Base-by-base conservation (phyloP, 1,140 invertebrate genomes). In the Nymphalis io region DNA sequence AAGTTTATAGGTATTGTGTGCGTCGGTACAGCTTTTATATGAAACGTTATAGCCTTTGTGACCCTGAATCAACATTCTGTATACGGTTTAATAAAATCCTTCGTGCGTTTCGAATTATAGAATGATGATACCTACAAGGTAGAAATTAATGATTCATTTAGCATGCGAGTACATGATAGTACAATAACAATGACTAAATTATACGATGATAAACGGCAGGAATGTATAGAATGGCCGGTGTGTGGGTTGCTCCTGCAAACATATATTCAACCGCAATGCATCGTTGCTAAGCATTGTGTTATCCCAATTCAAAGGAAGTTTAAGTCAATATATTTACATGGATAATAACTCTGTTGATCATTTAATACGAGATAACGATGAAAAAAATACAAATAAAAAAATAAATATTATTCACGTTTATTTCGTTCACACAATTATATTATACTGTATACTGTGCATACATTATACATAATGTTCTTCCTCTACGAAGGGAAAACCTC, bases 401-500 rank as follows among this genome's bases (percentile, higher is more conserved):
- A n/a, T n/a, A n/a, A n/a, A n/a, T n/a, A n/a, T n/a, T n/a, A n/a
- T n/a, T n/a, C n/a, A n/a, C n/a, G 18, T 51, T 18, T 51, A 0
- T 51, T 51, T 20, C 18, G 16, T 51, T 51, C 16, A 18, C 10
- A 12, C 46, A 51, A 51, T 20, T 16, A 10, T 11, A 51, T 51
- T 51, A 48, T 20, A 48, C 18, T 2, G 16, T 16, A 10, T 18
- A 62, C 51, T 51, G 23, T 48, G 60, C 20, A 51, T 42, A 53
- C 51, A 63, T 51, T 18, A 38, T 46, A 63, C 60, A 40, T 20
- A 33, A 20, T 63, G 13, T 27, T 63, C 60, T 63, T 63, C 63
- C 63, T 66, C 11, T 12, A 39, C 51, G 68, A 21, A 73, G 72
- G 72, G 60, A 73, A 69, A 66, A 60, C 62, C 62, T 70, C 69